Conservation (phyloP, 2,888 invertebrate genomes). For the Plagodis dolabraria region DNA sequence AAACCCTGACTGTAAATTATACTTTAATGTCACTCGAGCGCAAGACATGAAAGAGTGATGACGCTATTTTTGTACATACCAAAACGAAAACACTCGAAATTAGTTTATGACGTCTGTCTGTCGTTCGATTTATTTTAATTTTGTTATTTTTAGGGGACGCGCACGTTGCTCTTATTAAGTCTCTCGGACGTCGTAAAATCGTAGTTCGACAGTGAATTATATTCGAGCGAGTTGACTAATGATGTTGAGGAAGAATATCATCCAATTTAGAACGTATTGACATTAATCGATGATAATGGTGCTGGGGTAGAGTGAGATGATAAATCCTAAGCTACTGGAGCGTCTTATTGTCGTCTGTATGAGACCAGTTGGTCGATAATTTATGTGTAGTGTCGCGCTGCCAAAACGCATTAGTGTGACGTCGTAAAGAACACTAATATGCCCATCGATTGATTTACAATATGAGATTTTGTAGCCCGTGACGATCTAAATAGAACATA, state of each 20-base stretch:
- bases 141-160: slow-evolving; percentile 79
- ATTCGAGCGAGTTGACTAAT: slow-evolving; percentile 70
- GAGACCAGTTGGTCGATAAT: slow-evolving; percentile 45
- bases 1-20: slow-evolving; percentile 73
- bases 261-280: slow-evolving; percentile 63
- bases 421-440: slow-evolving; percentile 40
- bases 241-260: slow-evolving; percentile 51
- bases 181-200: slow-evolving; percentile 68
- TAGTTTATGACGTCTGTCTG: slow-evolving; percentile 85
- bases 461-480: slow-evolving; percentile 38
- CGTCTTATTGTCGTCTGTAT: slow-evolving; percentile 45
- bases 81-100: slow-evolving; percentile 84
- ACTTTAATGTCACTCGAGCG: slow-evolving; percentile 79
- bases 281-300: slow-evolving; percentile 63
- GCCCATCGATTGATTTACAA: slow-evolving; percentile 50
- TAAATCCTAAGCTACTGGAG: slow-evolving; percentile 48
- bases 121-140: slow-evolving; percentile 85
- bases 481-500: slow-evolving; percentile 35
- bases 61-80: slow-evolving; percentile 79
- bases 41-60: slow-evolving; percentile 82
- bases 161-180: slow-evolving; percentile 72
- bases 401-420: slow-evolving; percentile 49
- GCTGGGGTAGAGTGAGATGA: slow-evolving; percentile 42
- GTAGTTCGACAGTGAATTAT: slow-evolving; percentile 75
- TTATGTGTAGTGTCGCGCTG: slow-evolving; percentile 44